Conservation (phyloP, 2,888 invertebrate genomes). For the Hirtodrosophila trivittata region DNA sequence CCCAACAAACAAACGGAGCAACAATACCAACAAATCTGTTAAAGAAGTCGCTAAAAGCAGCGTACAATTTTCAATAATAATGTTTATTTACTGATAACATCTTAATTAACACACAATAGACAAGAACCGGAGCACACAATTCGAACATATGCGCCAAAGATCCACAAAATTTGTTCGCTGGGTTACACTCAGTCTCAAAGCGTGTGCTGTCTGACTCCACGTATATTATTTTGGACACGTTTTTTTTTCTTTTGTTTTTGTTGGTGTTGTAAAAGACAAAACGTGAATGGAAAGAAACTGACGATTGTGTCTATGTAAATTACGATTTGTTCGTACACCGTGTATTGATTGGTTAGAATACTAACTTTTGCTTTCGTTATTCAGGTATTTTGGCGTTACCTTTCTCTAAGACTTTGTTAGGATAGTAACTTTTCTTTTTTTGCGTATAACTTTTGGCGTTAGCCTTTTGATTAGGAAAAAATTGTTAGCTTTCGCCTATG, state of each 20-base stretch:
- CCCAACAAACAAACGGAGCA: conserved; percentile 35
- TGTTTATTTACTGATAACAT: conserved; percentile 29
- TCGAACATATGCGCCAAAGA: neutral
- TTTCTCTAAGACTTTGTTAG: no score
- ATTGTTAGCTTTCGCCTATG: no score
- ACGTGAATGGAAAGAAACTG: conserved; percentile 31
- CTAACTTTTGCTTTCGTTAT: no score
- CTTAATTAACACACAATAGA: neutral
- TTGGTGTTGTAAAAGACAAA: conserved; percentile 19
- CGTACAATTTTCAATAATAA: neutral
- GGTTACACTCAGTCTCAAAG: conserved; percentile 11
- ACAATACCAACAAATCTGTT: conserved; percentile 30
- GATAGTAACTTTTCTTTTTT: no score
- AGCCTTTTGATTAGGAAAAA: no score
- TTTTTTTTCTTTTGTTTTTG: conserved; percentile 24
- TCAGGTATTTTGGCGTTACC: no score
- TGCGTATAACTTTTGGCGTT: no score
- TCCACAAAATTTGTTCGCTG: conserved; percentile 22
- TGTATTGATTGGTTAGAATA: no score
- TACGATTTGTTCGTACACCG: no score
- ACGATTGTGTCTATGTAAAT: conserved; percentile 2
- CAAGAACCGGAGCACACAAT: neutral
- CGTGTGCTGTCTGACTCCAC: conserved; percentile 10
- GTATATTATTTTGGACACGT: conserved; percentile 28
- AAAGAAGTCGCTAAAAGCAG: conserved; percentile 19